Evolutionary conservation across 2,797 vertebrate genomes (phyloP), one percentile per base, ranked within the genome.

Genomic region (Schizopygopsis pylzovi): DNA sequence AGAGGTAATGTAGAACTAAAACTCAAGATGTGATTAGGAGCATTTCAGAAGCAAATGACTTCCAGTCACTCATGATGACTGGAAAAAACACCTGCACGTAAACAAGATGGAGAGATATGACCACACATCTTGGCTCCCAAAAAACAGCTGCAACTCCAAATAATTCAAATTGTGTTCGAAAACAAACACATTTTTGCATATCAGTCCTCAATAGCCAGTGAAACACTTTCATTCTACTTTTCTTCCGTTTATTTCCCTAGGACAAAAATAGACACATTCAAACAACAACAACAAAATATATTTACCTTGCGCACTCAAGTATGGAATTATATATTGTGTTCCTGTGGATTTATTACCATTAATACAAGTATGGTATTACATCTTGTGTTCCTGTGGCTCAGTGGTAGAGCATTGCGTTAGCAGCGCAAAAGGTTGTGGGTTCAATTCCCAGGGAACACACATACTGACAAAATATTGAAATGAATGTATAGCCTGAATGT

Each of bases 1-100:
- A 72, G 25, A 61, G n/a, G 39, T 73, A 82, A 81, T 12, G 68
- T 33, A 61, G 39, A 41, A 65, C 61, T 33, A 65, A 65, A 65
- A 65, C 61, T 65, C 25, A 28, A 2, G 61, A 82, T 45, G 81
- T 37, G 80, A 82, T 71, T 59, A 61, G 49, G 81, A 61, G n/a
- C 25, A 82, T 72, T 82, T 72, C 16, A 72, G 81, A 2, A 82
- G 15, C 67, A 43, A 82, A 59, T 2, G 5, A 45, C 52, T 82
- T 72, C 33, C 33, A 71, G 13, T 49, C 1, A 1, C 73, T 25
- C 16, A 65, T 33, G 59, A 68, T 37, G 45, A 20, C 6, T 37
- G 18, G 15, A 61, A 16, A 49, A 80, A 67, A 72, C 1, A 43
- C 49, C 15, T 49, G 18, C 11, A 68, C 22, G 1, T 47, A 70